Evolutionary conservation across 2,113 vertebrate species (phyloP), one percentile per base, ranked within the genome.

Genomic region (Peromyscus polionotus): DNA sequence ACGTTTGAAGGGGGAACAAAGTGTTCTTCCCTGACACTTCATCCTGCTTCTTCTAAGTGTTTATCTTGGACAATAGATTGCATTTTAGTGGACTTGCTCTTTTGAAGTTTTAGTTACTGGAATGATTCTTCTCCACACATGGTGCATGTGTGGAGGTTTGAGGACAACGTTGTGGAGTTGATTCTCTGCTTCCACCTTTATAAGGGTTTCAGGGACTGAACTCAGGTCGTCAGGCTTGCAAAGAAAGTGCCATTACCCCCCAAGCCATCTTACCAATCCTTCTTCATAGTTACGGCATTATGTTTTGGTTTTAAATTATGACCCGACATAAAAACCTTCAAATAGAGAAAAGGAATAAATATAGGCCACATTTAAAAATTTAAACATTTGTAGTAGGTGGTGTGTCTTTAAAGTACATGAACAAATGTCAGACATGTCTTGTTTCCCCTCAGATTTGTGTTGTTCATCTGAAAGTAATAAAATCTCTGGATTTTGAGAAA

Each of bases 21-120:
- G 26, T 93, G 81, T 95, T 96, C 91, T 68, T 95, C 94, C 94
- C 48, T 84, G 68, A 45, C 54, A 72, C 96, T 67, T 94, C 65
- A 87, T 86, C 61, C n/a, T 90, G 79, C 77, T 97, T 94, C 70
- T 95, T 94, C 91, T 94, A 97, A 97, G 96, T 96, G 93, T 98
- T 97, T 96, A 92, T 97, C 67, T 98, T 97, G 86, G 94, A 90
- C 51, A 95, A 89, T 96, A 36, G 89, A 68, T 89, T 83, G 7
- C 31, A 93, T 93, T 94, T 95, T 91, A 95, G 87, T 81, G 65
- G 86, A 67, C 42, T 94, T 84, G 67, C 45, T 72, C 7, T 96
- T 97, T 97, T 93, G 51, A 83, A 97, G 97, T 88, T 96, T 77
- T 87, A 87, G 76, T 93, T 93, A 80, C 88, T 96, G 83, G 88